Evolutionary conservation across 2,797 vertebrate species (phyloP), one percentile per base, ranked within the genome.

Genomic region (Sciaenops ocellatus): DNA sequence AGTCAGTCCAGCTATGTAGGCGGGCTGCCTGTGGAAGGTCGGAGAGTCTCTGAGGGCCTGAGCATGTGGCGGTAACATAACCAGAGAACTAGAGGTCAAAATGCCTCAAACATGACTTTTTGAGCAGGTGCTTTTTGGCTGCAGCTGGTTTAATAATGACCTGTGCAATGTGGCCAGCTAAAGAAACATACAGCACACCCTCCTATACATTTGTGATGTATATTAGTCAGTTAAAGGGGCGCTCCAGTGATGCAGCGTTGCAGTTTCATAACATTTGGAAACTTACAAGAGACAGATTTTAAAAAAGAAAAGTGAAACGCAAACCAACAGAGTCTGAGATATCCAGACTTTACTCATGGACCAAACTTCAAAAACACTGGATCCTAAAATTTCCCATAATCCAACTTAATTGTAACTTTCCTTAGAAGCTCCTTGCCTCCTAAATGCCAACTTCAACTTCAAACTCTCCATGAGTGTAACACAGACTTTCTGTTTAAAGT

Each of bases 51-150:
- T 13, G 20, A 60, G 79, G 90, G 72, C 16, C 69, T 6, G 47
- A 70, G 79, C 86, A 85, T 84, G 84, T 83, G 88, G 89, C 80
- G 71, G 80, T 71, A 72, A 86, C 87, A 76, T 47, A 79, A 76
- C 72, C 74, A 78, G 41, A 74, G 76, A 69, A 64, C 77, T 44
- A 34, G 66, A 83, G 88, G 85, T 83, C 84, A 73, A 60, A 84
- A 87, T 89, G 85, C 78, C 88, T 88, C 64, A 16, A 80, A 87
- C 86, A 87, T 91, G 87, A 85, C 76, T 87, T 76, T 72, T 48
- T 55, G 15, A 87, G 83, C 88, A 89, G 84, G 89, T 89, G 88
- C 73, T 50, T 81, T 77, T 62, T 73, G 72, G 52, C 73, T 75
- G 63, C 79, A 83, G 80, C 83, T 89, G 73, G 38, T 76, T 77